These are phyloP conservation scores for Agapetus fuscipes DNA, from an alignment of 2,888 invertebrate species.

Conservation along the genomic window DNA sequence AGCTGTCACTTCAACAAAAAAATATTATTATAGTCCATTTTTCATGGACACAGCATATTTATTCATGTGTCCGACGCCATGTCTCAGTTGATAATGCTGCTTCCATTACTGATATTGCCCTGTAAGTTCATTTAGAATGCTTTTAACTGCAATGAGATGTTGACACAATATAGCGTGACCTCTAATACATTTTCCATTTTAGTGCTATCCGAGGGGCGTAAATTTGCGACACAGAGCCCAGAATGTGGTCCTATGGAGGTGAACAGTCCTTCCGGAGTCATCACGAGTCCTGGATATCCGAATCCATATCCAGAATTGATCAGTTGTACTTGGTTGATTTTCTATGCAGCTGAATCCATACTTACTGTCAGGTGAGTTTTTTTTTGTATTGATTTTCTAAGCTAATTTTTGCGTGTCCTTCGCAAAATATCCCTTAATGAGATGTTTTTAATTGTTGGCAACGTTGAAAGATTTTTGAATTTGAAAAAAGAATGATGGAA, in stretches of 20 bases:
- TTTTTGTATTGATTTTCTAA: too few relatives aligned
- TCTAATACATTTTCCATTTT: constrained; percentile 10
- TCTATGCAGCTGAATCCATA: constrained; percentile 8
- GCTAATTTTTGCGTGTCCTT: too few relatives aligned
- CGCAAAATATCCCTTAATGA: too few relatives aligned
- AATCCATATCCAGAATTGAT: constrained; percentile 13
- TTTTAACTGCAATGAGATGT: not conserved
- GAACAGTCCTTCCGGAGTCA: constrained; percentile 7
- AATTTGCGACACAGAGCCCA: constrained; percentile 3
- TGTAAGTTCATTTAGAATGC: not conserved
- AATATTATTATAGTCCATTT: not conserved
- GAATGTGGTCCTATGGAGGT: constrained; percentile 10
- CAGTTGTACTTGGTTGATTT: constrained; percentile 17
- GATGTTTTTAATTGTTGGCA: too few relatives aligned
- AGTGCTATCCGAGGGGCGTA: constrained; percentile 13
- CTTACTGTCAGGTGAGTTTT: constrained; percentile 12
- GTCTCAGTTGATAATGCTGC: not conserved
- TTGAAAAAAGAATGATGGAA: too few relatives aligned
- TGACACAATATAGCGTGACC: constrained; percentile 7
- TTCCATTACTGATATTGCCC: not conserved
- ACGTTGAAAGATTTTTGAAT: too few relatives aligned
- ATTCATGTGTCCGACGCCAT: not conserved
- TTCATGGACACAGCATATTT: not conserved
- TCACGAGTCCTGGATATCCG: constrained; percentile 17
- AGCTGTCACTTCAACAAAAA: too few relatives aligned